A percentile compares a stretch with the other conserved stretches of the same genome.
Conservation (phyloP, 2,113 vertebrate genomes). For the Alligator mississippiensis region DNA sequence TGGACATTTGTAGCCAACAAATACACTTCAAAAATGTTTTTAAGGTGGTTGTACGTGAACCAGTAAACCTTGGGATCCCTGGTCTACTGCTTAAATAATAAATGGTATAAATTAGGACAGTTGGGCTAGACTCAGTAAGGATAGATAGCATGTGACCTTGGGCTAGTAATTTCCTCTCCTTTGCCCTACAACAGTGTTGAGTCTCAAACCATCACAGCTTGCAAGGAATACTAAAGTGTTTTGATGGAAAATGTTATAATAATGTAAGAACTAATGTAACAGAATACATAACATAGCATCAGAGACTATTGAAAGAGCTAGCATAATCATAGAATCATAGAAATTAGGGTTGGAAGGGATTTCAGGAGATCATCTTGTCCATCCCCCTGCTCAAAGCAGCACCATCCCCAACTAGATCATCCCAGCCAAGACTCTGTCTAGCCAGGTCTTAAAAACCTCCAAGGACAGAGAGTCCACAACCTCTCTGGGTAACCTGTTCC, state of each 20-base stretch:
- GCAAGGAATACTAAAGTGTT: neutral
- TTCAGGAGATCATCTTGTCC: too few relatives aligned
- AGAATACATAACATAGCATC: neutral
- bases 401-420: too few relatives aligned
- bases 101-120: neutral
- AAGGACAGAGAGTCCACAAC: too few relatives aligned
- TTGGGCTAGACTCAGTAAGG: neutral
- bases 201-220: neutral
- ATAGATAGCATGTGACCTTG: accelerated
- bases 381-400: too few relatives aligned
- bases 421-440: too few relatives aligned
- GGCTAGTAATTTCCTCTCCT: neutral
- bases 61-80: neutral
- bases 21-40: neutral
- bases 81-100: neutral
- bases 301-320: neutral
- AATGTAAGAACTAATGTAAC: neutral
- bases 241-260: neutral
- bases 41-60: neutral
- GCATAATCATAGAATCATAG: neutral
- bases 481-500: too few relatives aligned
- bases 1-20: too few relatives aligned
- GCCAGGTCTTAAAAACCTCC: too few relatives aligned
- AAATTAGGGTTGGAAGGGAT: too few relatives aligned
- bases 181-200: neutral